A percentile compares a stretch with the other conserved stretches of the same genome.
Conservation (phyloP, 2,797 vertebrate species). For the Selene dorsalis region DNA sequence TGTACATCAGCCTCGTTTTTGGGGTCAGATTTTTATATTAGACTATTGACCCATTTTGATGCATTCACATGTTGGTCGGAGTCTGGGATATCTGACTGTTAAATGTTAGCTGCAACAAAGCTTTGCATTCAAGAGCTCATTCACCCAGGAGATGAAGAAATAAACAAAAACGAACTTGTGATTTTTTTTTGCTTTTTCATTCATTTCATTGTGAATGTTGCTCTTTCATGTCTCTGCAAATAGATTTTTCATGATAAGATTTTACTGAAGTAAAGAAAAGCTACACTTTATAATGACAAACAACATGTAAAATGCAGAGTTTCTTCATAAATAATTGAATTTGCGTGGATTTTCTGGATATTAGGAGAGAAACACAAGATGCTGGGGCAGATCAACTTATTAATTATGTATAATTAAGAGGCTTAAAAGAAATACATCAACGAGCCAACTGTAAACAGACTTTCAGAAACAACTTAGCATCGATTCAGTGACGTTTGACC, state of each 20-base stretch:
- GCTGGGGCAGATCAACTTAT: neutral
- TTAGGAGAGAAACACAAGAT: neutral
- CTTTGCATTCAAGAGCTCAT: neutral
- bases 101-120: neutral
- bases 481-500: neutral
- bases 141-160: neutral
- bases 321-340: neutral
- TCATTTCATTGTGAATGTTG: neutral
- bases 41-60: too few relatives aligned
- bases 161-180: slow-evolving; percentile 1
- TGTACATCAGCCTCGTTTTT: neutral
- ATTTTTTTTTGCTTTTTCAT: neutral
- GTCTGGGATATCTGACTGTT: neutral
- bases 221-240: neutral
- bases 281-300: neutral
- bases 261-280: too few relatives aligned
- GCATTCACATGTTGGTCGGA: neutral
- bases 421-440: neutral
- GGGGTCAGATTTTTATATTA: neutral
- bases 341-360: neutral
- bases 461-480: neutral
- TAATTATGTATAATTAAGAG: neutral
- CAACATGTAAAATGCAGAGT: neutral
- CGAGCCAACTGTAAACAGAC: neutral
- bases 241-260: too few relatives aligned